Evolutionary conservation across 2,797 vertebrate genomes (phyloP).

Genomic region (Enteromius thamalakanensis): DNA sequence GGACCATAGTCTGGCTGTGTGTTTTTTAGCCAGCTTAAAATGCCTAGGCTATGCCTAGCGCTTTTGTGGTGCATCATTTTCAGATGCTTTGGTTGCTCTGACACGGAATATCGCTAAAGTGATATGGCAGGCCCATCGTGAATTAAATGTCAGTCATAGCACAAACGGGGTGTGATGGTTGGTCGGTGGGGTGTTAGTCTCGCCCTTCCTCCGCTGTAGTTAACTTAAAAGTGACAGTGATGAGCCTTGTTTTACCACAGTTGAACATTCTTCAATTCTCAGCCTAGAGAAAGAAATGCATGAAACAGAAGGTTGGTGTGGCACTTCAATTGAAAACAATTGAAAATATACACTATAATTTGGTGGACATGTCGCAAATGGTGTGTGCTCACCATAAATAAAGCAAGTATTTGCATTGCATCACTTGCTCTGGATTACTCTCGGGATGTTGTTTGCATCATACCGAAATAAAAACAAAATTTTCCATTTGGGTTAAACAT

Average conservation of each 20-base stretch:
- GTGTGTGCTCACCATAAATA: not conserved
- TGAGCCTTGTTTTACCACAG: not conserved
- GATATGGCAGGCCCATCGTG: not conserved
- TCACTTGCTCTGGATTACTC: not conserved
- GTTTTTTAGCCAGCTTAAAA: too few species aligned
- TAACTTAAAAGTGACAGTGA: not conserved
- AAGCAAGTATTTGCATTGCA: not conserved
- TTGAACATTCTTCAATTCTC: not conserved
- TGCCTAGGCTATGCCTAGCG: too few species aligned
- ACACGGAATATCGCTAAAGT: not conserved
- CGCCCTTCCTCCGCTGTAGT: not conserved
- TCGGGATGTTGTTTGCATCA: not conserved
- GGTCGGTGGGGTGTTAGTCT: not conserved
- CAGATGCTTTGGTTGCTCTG: not conserved
- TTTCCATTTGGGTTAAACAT: not conserved
- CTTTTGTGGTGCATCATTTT: not conserved
- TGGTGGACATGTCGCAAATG: not conserved
- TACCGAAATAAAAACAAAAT: not conserved
- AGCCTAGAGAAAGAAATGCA: not conserved
- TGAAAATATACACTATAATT: not conserved
- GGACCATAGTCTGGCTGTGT: not conserved
- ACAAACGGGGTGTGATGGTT: not conserved
- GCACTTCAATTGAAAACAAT: not conserved
- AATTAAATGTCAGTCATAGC: not conserved
- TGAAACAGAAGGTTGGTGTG: not conserved